phyloP scores from a whole-genome alignment of 2,888 invertebrate species.

The Bimastos eiseni region DNA sequence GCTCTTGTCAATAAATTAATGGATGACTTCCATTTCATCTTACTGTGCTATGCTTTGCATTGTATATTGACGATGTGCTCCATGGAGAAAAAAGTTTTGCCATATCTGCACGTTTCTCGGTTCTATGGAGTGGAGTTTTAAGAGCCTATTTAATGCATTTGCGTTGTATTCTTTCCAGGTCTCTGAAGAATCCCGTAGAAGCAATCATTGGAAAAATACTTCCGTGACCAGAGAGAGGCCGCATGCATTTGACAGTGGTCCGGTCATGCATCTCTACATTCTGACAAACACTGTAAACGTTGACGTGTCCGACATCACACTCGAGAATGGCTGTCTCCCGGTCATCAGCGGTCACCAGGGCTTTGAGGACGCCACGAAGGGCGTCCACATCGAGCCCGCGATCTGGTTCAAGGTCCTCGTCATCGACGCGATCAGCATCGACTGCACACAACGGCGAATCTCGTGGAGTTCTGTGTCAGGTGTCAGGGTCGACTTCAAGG shows the following conservation, averaged over 20 bases:
- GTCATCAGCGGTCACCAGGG: constrained; percentile 35
- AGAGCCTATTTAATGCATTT: background rate
- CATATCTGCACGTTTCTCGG: no score
- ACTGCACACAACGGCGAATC: constrained; percentile 49
- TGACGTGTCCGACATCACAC: constrained; percentile 38
- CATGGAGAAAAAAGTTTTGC: no score
- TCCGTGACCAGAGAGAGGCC: background rate
- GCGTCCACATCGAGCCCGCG: constrained; percentile 43
- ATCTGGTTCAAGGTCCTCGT: constrained; percentile 56
- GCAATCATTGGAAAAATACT: background rate
- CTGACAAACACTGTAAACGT: constrained; percentile 15
- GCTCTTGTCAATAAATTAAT: background rate
- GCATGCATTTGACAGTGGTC: background rate
- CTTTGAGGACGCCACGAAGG: constrained; percentile 18
- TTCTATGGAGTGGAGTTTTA: no score
- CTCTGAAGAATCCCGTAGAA: background rate
- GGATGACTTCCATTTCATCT: no score
- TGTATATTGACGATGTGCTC: no score
- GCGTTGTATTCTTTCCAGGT: background rate
- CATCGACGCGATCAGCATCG: constrained; percentile 52
- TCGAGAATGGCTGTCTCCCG: constrained; percentile 40
- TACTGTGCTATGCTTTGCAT: no score
- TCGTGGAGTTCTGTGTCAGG: constrained; percentile 43
- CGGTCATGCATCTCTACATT: constrained; percentile 34
- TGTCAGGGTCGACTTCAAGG: background rate